A percentile compares a stretch with the other conserved stretches of the same genome.
These are phyloP conservation scores for Belonocnema kinseyi DNA, from an alignment of 1,140 invertebrate genomes.

Conservation along the genomic window DNA sequence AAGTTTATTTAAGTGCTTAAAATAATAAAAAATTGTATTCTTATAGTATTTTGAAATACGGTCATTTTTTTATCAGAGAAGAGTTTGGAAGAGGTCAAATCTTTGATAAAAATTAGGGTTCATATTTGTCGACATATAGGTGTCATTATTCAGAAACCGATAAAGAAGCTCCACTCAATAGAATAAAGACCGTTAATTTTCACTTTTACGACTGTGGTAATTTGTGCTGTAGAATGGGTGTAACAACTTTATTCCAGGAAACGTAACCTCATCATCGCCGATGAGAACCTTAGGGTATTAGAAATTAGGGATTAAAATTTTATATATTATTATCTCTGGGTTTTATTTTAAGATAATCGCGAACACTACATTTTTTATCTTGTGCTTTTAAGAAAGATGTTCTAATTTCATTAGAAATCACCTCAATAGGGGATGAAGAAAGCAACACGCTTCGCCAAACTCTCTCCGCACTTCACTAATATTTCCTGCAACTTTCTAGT, in stretches of 20 bases:
- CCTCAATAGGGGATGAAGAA: background rate
- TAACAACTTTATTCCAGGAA: background rate
- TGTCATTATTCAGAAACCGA: background rate
- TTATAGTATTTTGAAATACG: too few relatives aligned
- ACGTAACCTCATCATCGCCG: constrained; percentile 11
- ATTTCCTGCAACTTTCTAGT: constrained; percentile 16
- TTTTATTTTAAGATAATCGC: background rate
- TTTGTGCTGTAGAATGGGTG: background rate
- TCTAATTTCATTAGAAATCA: background rate
- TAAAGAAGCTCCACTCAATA: background rate
- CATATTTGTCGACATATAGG: too few relatives aligned
- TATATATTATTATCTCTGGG: background rate
- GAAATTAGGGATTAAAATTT: constrained; percentile 1
- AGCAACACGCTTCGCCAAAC: background rate
- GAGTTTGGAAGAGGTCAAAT: too few relatives aligned
- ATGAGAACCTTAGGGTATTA: background rate
- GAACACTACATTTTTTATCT: background rate
- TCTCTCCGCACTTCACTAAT: background rate
- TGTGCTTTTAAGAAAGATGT: background rate
- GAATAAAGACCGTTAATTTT: background rate
- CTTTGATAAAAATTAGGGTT: too few relatives aligned
- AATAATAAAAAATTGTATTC: too few relatives aligned
- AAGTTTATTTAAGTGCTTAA: too few relatives aligned
- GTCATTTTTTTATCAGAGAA: too few relatives aligned
- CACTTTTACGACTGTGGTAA: background rate